Evolutionary conservation across 2,888 invertebrate genomes (phyloP).

Genomic region (Cryptocephalus moraei): DNA sequence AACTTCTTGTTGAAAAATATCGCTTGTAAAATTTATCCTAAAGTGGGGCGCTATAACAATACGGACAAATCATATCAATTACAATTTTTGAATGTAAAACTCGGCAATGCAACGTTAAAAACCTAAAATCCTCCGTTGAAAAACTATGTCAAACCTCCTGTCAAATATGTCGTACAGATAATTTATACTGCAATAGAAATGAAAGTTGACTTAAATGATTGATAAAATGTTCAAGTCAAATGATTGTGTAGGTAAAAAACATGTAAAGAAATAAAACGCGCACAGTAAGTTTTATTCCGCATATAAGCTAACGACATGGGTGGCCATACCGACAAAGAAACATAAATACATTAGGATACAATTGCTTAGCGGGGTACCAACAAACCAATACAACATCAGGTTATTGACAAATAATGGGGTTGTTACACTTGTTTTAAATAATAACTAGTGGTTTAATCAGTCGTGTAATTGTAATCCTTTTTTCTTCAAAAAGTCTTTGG

Average conservation of each 20-base stretch:
- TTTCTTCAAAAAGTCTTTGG: slow-evolving; percentile 13
- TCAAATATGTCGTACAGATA: no score
- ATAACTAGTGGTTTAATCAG: slow-evolving; percentile 28
- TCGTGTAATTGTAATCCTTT: slow-evolving; percentile 29
- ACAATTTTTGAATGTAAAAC: no score
- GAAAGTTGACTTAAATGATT: no score
- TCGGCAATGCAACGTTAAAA: no score
- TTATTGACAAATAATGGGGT: slow-evolving; percentile 30
- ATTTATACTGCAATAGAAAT: no score
- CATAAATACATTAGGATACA: slow-evolving; percentile 35
- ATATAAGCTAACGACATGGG: slow-evolving; percentile 23
- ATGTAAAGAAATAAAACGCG: slow-evolving; percentile 1
- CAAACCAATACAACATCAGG: slow-evolving; percentile 25
- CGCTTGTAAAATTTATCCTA: no score
- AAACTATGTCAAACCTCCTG: no score
- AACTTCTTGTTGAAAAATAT: no score
- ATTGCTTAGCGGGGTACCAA: slow-evolving; percentile 31
- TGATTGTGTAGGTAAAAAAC: background rate
- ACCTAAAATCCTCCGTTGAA: no score
- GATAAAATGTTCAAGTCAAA: no score
- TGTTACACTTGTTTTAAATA: slow-evolving; percentile 32
- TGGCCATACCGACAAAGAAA: slow-evolving; percentile 33
- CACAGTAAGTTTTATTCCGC: slow-evolving; percentile 11
- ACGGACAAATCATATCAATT: no score
- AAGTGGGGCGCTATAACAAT: no score